Evolutionary conservation across 2,888 invertebrate species (phyloP).

Genomic region (Amphiduros pacificus): DNA sequence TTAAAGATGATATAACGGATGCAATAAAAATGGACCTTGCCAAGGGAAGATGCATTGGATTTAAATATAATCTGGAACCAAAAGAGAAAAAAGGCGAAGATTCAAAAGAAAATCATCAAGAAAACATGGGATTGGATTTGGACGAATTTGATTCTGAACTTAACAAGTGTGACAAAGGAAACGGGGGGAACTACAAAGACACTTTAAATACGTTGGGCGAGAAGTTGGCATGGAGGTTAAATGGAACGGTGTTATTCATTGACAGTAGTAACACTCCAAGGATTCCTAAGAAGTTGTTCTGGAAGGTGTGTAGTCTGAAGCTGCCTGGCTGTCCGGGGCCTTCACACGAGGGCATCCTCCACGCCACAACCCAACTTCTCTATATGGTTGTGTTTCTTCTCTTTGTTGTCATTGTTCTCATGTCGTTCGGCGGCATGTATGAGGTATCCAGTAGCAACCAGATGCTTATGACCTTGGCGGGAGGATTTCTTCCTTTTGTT

Average conservation of each 20-base stretch:
- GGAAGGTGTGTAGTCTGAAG: constrained; percentile 46
- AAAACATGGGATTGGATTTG: no score
- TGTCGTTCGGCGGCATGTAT: constrained; percentile 50
- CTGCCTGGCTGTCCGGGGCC: constrained; percentile 55
- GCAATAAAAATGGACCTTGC: constrained; percentile 43
- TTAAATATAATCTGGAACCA: constrained; percentile 40
- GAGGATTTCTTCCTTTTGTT: constrained; percentile 53
- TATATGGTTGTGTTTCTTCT: constrained; percentile 51
- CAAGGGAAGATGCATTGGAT: constrained; percentile 49
- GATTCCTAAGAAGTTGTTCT: constrained; percentile 51
- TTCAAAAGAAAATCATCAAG: no score
- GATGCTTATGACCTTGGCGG: constrained; percentile 49
- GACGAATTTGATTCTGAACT: no score
- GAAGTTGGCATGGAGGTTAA: constrained; percentile 28
- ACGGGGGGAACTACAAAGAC: no score
- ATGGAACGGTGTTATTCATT: constrained; percentile 27
- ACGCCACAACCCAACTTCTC: constrained; percentile 49
- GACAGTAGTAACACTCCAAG: constrained; percentile 45
- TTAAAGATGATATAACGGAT: constrained; percentile 43
- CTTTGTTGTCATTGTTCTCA: constrained; percentile 53
- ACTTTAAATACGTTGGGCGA: no score
- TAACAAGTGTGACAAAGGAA: constrained; percentile 19
- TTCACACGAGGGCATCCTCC: constrained; percentile 47
- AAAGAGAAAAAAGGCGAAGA: no score
- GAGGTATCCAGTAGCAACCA: constrained; percentile 53